Conservation (phyloP, 2,113 vertebrate species). For the Dicerorhinus sumatrensis region DNA sequence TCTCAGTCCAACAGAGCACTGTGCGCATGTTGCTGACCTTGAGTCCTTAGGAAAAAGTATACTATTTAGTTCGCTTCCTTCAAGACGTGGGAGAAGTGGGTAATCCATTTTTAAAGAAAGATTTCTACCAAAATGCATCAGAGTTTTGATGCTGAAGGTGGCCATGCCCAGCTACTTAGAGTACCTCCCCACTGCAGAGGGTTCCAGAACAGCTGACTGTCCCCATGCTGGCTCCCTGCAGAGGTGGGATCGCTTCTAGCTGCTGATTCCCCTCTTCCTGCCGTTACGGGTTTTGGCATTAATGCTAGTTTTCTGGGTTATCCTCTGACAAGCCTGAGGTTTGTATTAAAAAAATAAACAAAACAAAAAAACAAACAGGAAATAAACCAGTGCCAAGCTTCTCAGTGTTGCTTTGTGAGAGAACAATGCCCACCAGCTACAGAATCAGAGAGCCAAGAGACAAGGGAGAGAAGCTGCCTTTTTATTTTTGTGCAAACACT, state of each 20-base stretch:
- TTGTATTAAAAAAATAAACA: not conserved
- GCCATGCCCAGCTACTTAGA: rapidly evolving
- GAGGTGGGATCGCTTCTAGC: rapidly evolving
- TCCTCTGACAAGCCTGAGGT: not conserved
- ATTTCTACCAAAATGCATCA: not conserved
- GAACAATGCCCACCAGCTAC: rapidly evolving
- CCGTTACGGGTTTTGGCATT: rapidly evolving
- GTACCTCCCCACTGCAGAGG: not conserved
- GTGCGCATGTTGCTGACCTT: not conserved
- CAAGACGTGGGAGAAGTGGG: not conserved
- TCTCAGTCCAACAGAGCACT: not conserved
- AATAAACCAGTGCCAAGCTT: not conserved
- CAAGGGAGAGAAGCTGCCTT: too few relatives aligned
- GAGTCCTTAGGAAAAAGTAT: not conserved
- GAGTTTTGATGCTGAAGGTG: not conserved
- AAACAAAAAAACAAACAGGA: not conserved
- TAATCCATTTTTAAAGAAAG: not conserved
- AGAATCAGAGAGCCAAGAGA: too few relatives aligned
- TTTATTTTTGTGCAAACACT: not conserved
- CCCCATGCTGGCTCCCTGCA: rapidly evolving
- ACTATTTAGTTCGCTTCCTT: not conserved
- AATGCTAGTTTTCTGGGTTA: not conserved
- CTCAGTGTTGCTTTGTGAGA: rapidly evolving
- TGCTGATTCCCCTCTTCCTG: not conserved
- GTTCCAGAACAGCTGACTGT: rapidly evolving